Conservation (phyloP, 2,113 vertebrate genomes). For the Condylura cristata region DNA sequence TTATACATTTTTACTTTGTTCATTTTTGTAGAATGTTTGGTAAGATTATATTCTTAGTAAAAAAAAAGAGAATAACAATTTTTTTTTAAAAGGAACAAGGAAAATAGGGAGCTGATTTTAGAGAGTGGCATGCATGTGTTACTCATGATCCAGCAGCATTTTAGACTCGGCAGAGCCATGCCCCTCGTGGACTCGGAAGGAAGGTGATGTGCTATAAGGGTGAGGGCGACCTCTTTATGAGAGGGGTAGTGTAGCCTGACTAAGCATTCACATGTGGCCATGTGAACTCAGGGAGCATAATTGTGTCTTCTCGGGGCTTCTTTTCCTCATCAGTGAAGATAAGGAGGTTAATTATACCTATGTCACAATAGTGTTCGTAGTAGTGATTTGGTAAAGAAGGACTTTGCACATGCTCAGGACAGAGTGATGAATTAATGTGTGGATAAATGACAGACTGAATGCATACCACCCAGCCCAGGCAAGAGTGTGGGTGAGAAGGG, state of each 20-base stretch:
- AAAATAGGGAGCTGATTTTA: neutral
- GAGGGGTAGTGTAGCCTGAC: neutral
- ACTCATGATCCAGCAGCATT: rapidly evolving
- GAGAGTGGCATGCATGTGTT: neutral
- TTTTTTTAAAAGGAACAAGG: no score
- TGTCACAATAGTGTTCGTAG: neutral
- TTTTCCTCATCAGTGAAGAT: neutral
- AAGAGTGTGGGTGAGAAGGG: neutral
- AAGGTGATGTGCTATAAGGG: rapidly evolving
- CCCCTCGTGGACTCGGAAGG: no score
- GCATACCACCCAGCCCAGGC: neutral
- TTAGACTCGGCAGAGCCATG: no score
- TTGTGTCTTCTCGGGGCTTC: neutral
- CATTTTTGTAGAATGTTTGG: no score
- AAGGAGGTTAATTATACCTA: neutral
- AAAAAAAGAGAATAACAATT: neutral
- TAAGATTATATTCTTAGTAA: neutral
- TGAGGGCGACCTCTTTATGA: neutral
- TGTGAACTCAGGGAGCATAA: neutral
- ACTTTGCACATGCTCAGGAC: neutral
- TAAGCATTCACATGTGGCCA: neutral
- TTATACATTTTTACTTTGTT: no score
- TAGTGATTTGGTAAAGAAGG: neutral
- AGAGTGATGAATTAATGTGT: neutral
- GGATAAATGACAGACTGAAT: neutral